A percentile compares a stretch with the other conserved stretches of the same genome.
Conservation (phyloP, 2,888 invertebrate species). For the Aquatica leii region DNA sequence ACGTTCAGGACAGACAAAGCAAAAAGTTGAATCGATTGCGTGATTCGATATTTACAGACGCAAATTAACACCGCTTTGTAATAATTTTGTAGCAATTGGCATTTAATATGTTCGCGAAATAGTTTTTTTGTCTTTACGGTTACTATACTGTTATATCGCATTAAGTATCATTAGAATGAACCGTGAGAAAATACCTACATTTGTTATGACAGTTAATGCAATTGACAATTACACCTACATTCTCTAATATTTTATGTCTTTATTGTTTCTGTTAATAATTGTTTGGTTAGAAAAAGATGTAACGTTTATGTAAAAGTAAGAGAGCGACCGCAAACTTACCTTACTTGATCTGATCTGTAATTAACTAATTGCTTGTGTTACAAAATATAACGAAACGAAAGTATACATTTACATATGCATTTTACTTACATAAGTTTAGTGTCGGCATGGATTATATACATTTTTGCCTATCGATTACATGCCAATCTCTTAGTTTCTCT, state of each 20-base stretch:
- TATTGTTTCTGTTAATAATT: background rate
- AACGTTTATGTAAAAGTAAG: background rate
- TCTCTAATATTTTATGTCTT: constrained; percentile 8
- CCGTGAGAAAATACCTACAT: constrained; percentile 23
- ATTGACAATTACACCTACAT: constrained; percentile 28
- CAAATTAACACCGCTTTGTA: constrained; percentile 10
- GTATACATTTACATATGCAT: constrained; percentile 33
- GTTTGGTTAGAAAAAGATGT: too few relatives aligned
- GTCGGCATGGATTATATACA: background rate
- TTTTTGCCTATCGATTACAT: constrained; percentile 10
- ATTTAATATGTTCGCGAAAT: background rate
- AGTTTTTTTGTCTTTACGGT: background rate
- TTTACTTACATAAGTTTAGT: constrained; percentile 21
- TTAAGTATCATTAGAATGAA: constrained; percentile 3
- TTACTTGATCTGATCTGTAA: constrained; percentile 32
- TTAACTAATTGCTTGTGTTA: constrained; percentile 32
- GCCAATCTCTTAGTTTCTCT: constrained; percentile 8
- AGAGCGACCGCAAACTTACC: constrained; percentile 19
- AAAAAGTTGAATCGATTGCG: too few relatives aligned
- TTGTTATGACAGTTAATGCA: constrained; percentile 23
- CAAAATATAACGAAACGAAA: constrained; percentile 34
- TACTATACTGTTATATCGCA: constrained; percentile 2
- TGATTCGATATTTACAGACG: too few relatives aligned
- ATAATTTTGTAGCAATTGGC: constrained; percentile 4
- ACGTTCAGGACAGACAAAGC: too few relatives aligned